Evolutionary conservation across 2,113 vertebrate genomes (phyloP).

Genomic region (Herpetotheres cachinnans): DNA sequence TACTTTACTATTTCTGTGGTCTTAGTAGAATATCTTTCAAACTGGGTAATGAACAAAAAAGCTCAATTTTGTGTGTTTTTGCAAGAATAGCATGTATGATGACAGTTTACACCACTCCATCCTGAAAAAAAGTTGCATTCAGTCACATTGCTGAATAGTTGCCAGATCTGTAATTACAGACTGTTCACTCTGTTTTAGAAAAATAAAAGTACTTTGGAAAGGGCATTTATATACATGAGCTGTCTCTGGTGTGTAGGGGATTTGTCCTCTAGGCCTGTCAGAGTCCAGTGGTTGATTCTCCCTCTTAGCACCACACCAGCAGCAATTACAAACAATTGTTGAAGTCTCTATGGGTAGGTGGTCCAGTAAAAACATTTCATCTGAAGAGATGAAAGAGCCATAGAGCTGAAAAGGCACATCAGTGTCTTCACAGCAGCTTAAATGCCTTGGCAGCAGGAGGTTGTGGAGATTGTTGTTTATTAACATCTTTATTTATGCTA

Average conservation of each 20-base stretch:
- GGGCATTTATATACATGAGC: not conserved
- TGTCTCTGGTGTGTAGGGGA: not conserved
- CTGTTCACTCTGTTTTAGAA: not conserved
- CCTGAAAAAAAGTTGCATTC: not conserved
- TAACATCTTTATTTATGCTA: not conserved
- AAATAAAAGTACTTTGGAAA: not conserved
- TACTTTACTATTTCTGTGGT: not conserved
- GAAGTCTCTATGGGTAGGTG: not conserved
- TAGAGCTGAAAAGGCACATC: not conserved
- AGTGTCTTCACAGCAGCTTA: not conserved
- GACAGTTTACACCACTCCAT: not conserved
- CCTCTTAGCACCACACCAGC: not conserved
- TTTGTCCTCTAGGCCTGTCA: not conserved
- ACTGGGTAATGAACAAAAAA: not conserved
- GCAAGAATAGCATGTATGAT: not conserved
- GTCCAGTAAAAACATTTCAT: not conserved
- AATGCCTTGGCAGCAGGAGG: not conserved
- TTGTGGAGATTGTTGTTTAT: not conserved
- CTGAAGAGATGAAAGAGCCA: not conserved
- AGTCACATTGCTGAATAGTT: not conserved
- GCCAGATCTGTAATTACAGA: not conserved
- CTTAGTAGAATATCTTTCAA: not conserved
- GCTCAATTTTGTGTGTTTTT: not conserved
- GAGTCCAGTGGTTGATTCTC: not conserved
- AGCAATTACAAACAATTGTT: not conserved